Evolutionary conservation across 2,113 vertebrate species (phyloP).

Genomic region (Natator depressus): DNA sequence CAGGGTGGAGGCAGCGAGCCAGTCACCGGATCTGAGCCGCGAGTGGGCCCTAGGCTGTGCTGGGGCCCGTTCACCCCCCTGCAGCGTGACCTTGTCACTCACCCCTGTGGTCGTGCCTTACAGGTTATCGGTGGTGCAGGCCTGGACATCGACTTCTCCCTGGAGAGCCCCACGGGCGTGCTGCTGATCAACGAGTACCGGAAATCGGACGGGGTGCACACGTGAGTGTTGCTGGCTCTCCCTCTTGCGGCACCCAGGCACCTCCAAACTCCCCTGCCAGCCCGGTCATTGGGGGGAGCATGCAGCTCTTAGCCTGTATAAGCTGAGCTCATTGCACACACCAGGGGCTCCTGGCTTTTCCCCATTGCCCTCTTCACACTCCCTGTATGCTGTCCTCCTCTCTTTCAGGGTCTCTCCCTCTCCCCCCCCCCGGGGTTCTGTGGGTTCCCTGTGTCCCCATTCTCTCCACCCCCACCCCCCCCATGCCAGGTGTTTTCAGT

Average conservation of each 20-base stretch:
- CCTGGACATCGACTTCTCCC: constrained; percentile 89
- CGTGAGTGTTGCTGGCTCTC: constrained; percentile 77
- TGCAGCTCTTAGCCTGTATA: not conserved
- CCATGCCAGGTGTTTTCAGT: not conserved
- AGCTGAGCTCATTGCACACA: not conserved
- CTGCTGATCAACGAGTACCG: constrained; percentile 81
- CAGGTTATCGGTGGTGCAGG: constrained; percentile 92
- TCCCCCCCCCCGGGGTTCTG: not conserved
- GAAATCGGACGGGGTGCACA: constrained; percentile 88
- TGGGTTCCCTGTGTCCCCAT: not conserved
- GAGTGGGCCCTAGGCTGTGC: not conserved
- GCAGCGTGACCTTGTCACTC: not conserved
- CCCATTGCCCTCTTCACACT: not conserved
- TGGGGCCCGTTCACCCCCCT: no score
- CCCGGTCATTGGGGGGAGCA: not conserved
- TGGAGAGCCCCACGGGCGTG: constrained; percentile 83
- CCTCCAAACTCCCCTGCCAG: constrained; percentile 1
- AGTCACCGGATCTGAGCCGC: not conserved
- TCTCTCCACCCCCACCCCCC: no score
- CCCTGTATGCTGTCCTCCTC: not conserved
- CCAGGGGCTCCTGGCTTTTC: not conserved
- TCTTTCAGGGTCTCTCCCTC: not conserved
- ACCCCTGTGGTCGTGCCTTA: not conserved
- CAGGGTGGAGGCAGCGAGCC: not conserved
- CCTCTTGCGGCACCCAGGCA: not conserved